phyloP scores from a whole-genome alignment of 2,113 vertebrate species.

The Sylvietta virens region DNA sequence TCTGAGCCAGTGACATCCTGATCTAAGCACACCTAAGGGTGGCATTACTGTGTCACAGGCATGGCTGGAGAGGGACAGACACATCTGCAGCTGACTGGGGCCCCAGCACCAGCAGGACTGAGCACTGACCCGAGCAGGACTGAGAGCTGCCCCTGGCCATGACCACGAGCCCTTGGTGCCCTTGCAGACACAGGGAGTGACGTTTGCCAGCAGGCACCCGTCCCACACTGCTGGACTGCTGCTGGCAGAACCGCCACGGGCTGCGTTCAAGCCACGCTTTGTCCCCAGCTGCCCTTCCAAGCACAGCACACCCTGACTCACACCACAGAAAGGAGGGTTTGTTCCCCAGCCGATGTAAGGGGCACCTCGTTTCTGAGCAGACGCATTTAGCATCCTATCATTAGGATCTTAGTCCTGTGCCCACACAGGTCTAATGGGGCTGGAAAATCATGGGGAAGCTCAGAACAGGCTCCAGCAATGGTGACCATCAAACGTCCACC shows the following conservation, averaged over 20 bases:
- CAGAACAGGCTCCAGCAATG: neutral
- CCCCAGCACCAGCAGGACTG: neutral
- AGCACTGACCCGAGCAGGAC: neutral
- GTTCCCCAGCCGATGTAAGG: neutral
- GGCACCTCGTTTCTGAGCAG: neutral
- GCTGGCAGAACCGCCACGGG: rapidly evolving
- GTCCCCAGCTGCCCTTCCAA: no score
- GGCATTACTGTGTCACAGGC: rapidly evolving
- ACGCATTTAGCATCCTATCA: neutral
- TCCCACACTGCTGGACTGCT: neutral
- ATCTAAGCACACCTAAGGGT: neutral
- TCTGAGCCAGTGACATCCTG: neutral
- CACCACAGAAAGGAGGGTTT: neutral
- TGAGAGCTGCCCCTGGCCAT: rapidly evolving
- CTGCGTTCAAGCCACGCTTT: rapidly evolving
- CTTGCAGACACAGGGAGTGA: neutral
- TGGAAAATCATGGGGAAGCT: neutral
- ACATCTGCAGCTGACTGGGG: neutral
- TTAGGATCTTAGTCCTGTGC: neutral
- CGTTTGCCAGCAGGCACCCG: rapidly evolving
- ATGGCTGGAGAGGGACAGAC: neutral
- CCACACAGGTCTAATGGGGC: neutral
- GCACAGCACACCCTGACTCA: neutral
- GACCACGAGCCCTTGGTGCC: rapidly evolving
- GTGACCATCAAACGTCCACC: neutral